Evolutionary conservation across 2,113 vertebrate species (phyloP).

Genomic region (Danionella cerebrum): DNA sequence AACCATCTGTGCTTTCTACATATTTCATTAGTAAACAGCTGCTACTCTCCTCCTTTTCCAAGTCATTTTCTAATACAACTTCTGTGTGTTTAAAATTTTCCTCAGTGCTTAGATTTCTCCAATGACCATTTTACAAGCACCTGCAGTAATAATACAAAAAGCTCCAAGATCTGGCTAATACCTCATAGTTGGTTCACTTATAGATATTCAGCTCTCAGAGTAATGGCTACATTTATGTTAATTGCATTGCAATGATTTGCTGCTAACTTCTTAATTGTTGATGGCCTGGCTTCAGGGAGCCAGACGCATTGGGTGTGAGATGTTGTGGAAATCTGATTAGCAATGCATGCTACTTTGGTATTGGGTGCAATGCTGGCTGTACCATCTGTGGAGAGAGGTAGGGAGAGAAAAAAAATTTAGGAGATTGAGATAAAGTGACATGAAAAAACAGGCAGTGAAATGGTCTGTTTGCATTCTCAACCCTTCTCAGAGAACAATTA

Average conservation of each 20-base stretch:
- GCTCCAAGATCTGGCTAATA: neutral
- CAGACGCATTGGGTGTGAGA: neutral
- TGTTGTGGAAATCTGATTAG: conserved; percentile 15
- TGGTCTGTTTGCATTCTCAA: neutral
- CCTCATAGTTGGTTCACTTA: neutral
- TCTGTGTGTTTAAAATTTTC: neutral
- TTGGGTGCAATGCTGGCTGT: neutral
- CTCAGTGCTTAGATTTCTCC: neutral
- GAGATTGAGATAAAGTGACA: neutral
- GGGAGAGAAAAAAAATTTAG: neutral
- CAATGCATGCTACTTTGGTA: neutral
- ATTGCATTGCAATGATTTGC: too few relatives aligned
- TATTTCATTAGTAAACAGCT: conserved; percentile 40
- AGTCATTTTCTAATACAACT: neutral
- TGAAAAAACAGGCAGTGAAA: neutral
- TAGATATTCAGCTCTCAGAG: too few relatives aligned
- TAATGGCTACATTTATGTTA: neutral
- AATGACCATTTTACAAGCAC: neutral
- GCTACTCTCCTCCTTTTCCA: conserved; percentile 10
- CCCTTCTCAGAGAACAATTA: conserved; percentile 10
- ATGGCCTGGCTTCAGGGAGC: neutral
- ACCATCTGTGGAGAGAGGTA: neutral
- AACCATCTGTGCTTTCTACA: conserved; percentile 39
- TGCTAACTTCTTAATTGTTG: neutral
- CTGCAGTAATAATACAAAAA: conserved; percentile 1